Conservation (phyloP, 2,797 vertebrate species). For the Perodicticus potto region DNA sequence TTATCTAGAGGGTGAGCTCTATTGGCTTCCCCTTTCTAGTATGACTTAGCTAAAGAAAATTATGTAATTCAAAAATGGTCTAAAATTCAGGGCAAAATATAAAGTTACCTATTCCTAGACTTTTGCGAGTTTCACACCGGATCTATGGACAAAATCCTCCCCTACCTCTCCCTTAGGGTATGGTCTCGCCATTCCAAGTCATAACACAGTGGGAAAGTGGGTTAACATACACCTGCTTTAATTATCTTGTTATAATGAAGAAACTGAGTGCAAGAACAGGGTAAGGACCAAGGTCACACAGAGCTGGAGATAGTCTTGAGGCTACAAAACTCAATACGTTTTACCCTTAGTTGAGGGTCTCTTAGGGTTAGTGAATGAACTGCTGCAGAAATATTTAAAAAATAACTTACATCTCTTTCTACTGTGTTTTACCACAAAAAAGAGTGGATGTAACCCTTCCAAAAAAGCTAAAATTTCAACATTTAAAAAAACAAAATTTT, state of each 20-base stretch:
- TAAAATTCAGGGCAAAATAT: conserved; percentile 3
- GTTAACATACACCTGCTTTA: not conserved
- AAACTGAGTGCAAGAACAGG: not conserved
- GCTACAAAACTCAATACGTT: not conserved
- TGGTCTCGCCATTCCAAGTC: not conserved
- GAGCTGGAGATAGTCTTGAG: not conserved
- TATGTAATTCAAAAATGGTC: not conserved
- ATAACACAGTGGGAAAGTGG: not conserved
- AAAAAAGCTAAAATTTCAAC: not conserved
- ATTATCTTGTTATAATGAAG: not conserved
- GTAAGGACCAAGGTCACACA: not conserved
- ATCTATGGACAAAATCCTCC: not conserved
- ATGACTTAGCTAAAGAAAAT: conserved; percentile 15
- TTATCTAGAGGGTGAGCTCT: conserved; percentile 3
- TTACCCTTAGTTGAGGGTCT: not conserved
- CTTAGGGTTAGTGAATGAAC: conserved; percentile 4
- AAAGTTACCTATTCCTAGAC: not conserved
- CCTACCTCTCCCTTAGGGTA: not conserved
- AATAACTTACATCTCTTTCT: not conserved
- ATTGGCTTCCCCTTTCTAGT: not conserved
- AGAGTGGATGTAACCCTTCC: not conserved
- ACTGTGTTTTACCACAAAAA: conserved; percentile 16
- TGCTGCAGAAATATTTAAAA: not conserved
- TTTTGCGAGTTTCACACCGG: not conserved
- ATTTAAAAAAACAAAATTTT: conserved; percentile 15